phyloP scores from a whole-genome alignment of 2,888 invertebrate species.

The Thecophora atra region DNA sequence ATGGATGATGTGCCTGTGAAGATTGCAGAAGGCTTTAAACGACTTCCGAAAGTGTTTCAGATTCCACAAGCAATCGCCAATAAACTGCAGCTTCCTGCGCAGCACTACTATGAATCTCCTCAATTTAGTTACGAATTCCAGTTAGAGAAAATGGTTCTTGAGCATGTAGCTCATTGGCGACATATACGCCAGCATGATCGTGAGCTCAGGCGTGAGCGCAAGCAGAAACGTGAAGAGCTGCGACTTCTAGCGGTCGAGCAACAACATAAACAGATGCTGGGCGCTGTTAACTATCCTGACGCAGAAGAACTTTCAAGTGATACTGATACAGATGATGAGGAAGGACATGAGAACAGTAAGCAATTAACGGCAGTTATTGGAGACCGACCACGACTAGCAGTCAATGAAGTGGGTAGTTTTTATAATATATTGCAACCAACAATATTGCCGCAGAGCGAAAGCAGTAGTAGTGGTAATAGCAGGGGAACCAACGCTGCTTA shows the following conservation, averaged over 20 bases:
- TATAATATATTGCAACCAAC: conserved; percentile 65
- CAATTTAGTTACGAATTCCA: conserved; percentile 74
- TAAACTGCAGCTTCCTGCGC: conserved; percentile 68
- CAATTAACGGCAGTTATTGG: conserved; percentile 16
- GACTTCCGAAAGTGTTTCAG: conserved; percentile 75
- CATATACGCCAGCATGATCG: conserved; percentile 72
- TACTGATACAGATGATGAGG: conserved; percentile 58
- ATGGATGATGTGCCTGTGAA: conserved; percentile 89
- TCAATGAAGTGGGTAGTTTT: conserved; percentile 50
- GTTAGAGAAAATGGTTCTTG: conserved; percentile 77
- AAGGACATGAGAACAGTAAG: conserved; percentile 38
- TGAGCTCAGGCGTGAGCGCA: conserved; percentile 71
- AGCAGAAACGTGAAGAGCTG: conserved; percentile 71
- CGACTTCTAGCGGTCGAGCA: conserved; percentile 70
- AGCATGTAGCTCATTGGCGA: conserved; percentile 77
- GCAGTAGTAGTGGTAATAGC: too few relatives aligned
- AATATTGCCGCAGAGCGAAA: conserved; percentile 48
- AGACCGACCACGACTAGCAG: not conserved
- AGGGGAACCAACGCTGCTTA: not conserved
- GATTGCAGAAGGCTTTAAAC: conserved; percentile 87
- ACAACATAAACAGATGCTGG: conserved; percentile 69
- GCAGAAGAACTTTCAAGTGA: conserved; percentile 72
- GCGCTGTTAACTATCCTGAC: conserved; percentile 72
- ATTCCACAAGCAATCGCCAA: conserved; percentile 70
- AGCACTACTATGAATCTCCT: conserved; percentile 68